phyloP scores from a whole-genome alignment of 2,113 vertebrate genomes.

The Nipponia nippon region DNA sequence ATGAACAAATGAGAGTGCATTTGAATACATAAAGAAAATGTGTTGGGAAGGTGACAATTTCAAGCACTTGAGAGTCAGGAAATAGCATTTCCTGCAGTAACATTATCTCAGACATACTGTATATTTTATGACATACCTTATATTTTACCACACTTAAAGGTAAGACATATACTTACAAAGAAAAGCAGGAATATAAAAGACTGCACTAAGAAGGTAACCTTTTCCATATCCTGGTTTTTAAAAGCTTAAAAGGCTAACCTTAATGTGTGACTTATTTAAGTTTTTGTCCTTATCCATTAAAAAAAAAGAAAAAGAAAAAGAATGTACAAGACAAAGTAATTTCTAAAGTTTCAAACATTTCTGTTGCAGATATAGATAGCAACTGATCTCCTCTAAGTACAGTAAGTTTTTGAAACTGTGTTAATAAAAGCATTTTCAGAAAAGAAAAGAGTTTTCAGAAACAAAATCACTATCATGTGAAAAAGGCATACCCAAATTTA shows the following conservation, averaged over 20 bases:
- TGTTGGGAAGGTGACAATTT: not conserved
- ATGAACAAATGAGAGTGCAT: not conserved
- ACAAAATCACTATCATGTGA: not conserved
- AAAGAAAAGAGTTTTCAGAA: not conserved
- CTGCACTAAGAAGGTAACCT: not conserved
- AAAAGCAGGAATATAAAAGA: slow-evolving; percentile 1
- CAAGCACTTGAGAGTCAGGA: not conserved
- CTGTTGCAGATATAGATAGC: not conserved
- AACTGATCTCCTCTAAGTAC: not conserved
- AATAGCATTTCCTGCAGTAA: slow-evolving; percentile 15
- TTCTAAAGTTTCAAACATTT: not conserved
- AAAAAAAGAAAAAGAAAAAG: not conserved
- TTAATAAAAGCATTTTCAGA: not conserved
- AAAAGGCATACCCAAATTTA: not conserved
- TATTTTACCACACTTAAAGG: not conserved
- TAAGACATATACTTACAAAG: not conserved
- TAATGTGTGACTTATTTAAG: not conserved
- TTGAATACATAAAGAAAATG: not conserved
- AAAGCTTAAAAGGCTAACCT: not conserved
- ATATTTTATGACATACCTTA: slow-evolving; percentile 1
- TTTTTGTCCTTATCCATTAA: not conserved
- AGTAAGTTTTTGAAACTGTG: not conserved
- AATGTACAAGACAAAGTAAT: not conserved
- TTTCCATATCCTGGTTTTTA: not conserved
- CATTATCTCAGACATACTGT: not conserved